Evolutionary conservation across 2,113 vertebrate genomes (phyloP).

Genomic region (Oenanthe melanoleuca): DNA sequence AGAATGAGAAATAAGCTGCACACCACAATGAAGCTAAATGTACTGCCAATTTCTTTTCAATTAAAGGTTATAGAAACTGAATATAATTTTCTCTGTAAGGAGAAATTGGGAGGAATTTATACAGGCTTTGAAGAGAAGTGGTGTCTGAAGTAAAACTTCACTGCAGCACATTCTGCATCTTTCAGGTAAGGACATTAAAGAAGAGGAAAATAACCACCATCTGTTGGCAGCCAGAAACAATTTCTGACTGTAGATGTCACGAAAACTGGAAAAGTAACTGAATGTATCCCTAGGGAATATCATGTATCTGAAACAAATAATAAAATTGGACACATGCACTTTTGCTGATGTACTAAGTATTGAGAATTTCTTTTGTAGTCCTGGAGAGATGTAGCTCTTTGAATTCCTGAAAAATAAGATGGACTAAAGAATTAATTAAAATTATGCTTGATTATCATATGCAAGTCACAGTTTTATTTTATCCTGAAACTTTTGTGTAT

Average conservation of each 20-base stretch:
- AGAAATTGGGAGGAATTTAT: background rate
- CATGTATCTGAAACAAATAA: background rate
- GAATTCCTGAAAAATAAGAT: background rate
- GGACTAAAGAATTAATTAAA: background rate
- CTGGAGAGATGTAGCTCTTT: background rate
- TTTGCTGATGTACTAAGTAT: background rate
- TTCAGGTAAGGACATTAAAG: background rate
- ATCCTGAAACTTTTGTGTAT: background rate
- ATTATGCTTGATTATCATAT: background rate
- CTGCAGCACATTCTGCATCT: background rate
- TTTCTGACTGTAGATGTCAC: slow-evolving; percentile 26
- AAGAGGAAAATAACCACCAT: background rate
- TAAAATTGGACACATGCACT: background rate
- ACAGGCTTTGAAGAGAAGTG: background rate
- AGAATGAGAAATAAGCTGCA: slow-evolving; percentile 55
- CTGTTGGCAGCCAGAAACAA: slow-evolving; percentile 52
- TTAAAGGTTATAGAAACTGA: slow-evolving; percentile 54
- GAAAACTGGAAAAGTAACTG: background rate
- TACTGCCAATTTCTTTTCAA: slow-evolving; percentile 41
- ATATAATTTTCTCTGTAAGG: slow-evolving; percentile 29
- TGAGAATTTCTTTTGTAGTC: background rate
- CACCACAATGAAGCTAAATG: slow-evolving; percentile 12
- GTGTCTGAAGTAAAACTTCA: background rate
- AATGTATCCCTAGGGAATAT: background rate
- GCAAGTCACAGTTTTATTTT: background rate